phyloP scores from a whole-genome alignment of 2,797 vertebrate species.

The Sebastes flavidus region DNA sequence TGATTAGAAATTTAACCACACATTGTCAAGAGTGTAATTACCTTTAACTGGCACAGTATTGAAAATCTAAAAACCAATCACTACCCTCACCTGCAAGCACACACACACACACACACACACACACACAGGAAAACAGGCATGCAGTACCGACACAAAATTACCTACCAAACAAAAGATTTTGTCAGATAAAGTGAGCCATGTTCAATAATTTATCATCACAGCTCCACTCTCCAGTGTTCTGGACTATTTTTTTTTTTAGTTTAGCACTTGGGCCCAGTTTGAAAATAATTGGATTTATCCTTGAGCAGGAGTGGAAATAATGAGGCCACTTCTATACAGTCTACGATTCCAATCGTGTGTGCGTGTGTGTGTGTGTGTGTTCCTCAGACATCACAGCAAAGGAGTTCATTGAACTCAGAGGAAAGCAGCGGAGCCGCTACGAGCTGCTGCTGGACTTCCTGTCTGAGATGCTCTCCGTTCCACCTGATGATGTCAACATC shows the following conservation, averaged over 20 bases:
- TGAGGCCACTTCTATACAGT: constrained; percentile 26
- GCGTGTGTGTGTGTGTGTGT: constrained; percentile 29
- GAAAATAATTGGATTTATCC: constrained; percentile 53
- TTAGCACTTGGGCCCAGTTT: constrained; percentile 17
- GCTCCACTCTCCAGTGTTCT: constrained; percentile 6
- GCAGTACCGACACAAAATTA: neutral
- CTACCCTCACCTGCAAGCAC: neutral
- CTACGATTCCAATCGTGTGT: neutral
- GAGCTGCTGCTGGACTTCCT: constrained; percentile 84
- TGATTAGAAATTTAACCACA: constrained; percentile 18
- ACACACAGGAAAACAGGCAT: neutral
- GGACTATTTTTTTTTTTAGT: constrained; percentile 8
- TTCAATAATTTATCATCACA: constrained; percentile 36
- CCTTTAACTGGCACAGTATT: constrained; percentile 9
- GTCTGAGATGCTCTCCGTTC: constrained; percentile 82
- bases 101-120: neutral
- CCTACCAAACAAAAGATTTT: constrained; percentile 11
- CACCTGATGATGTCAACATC: constrained; percentile 79
- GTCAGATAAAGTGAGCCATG: constrained; percentile 12
- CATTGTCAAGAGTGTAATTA: constrained; percentile 30
- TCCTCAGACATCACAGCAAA: constrained; percentile 84
- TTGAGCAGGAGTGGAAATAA: constrained; percentile 43
- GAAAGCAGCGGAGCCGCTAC: constrained; percentile 74
- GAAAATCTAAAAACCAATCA: neutral
- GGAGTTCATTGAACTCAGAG: constrained; percentile 84